Conservation (phyloP, 2,113 vertebrate species). For the Varanus salvator region DNA sequence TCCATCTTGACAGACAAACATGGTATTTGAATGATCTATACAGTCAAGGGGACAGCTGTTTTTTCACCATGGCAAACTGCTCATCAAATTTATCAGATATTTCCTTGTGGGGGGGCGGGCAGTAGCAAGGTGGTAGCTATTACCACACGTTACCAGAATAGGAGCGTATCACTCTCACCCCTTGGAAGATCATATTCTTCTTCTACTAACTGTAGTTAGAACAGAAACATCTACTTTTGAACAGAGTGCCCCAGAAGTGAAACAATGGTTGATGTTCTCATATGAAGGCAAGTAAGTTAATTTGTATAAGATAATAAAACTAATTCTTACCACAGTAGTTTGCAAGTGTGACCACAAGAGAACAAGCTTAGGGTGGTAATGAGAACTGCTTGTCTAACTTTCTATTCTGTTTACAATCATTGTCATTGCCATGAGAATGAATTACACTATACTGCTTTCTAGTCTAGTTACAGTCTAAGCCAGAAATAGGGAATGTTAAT, state of each 20-base stretch:
- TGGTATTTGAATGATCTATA: background rate
- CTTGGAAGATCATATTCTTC: background rate
- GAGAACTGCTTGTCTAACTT: background rate
- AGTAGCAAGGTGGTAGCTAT: too few relatives aligned
- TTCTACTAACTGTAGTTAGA: background rate
- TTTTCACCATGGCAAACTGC: background rate
- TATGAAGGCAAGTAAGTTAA: background rate
- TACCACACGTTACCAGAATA: background rate
- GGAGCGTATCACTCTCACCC: too few relatives aligned
- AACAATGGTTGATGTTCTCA: constrained; percentile 6
- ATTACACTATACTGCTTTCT: constrained; percentile 15
- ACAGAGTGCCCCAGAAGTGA: background rate
- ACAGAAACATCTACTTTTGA: background rate
- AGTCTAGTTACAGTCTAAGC: constrained; percentile 9
- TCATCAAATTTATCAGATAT: background rate
- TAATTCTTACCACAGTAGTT: constrained; percentile 9
- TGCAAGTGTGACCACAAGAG: background rate
- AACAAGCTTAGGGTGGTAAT: background rate
- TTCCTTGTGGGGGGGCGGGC: background rate
- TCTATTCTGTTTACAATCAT: constrained; percentile 22
- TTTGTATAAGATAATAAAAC: constrained; percentile 27
- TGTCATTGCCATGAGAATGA: background rate
- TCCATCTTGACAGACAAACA: background rate
- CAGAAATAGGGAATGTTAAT: constrained; percentile 36
- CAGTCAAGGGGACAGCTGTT: background rate